Evolutionary conservation across 2,797 vertebrate genomes (phyloP).

Genomic region (Glyptemys insculpta): DNA sequence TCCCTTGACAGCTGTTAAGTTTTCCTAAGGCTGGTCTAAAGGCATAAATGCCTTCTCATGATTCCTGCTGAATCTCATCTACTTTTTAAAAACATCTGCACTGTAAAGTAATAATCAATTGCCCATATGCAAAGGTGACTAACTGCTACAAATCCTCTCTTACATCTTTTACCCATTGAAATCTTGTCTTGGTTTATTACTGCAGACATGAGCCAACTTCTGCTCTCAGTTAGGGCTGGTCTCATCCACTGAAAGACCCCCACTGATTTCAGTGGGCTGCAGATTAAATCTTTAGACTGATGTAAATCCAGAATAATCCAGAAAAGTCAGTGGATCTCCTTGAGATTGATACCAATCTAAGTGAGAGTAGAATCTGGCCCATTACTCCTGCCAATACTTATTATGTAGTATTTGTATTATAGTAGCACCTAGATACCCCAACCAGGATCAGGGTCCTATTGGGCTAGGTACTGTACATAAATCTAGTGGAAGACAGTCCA

Average conservation of each 20-base stretch:
- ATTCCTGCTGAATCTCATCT: neutral
- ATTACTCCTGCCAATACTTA: neutral
- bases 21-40: neutral
- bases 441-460: neutral
- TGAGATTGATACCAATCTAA: neutral
- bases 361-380: neutral
- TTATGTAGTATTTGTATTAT: neutral
- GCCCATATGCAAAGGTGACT: neutral
- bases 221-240: neutral
- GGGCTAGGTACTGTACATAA: neutral
- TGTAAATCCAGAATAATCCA: neutral
- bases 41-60: neutral
- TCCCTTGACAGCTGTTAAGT: neutral
- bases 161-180: neutral
- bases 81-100: neutral
- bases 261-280: neutral
- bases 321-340: neutral
- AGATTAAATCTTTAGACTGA: neutral
- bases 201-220: neutral
- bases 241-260: neutral
- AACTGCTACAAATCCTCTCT: neutral
- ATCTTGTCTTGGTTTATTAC: neutral
- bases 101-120: neutral
- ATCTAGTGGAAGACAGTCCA: rapidly evolving
- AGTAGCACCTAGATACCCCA: neutral